A percentile compares a stretch with the other conserved stretches of the same genome.
Evolutionary conservation across 2,888 invertebrate species (phyloP).

Genomic region (Hirtodrosophila alboralis): DNA sequence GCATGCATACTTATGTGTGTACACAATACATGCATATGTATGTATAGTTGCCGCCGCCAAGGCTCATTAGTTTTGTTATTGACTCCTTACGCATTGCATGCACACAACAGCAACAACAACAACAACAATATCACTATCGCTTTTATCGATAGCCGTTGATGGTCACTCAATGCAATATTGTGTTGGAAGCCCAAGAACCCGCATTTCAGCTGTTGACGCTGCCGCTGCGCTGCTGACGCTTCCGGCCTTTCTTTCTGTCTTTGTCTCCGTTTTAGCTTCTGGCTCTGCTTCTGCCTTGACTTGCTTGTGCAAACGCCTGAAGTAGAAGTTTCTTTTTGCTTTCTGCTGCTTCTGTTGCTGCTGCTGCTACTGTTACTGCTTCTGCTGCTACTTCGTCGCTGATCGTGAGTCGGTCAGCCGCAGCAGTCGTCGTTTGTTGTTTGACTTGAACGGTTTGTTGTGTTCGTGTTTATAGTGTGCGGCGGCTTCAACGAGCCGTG

Average conservation of each 20-base stretch:
- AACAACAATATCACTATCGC: constrained; percentile 63
- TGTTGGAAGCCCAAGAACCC: constrained; percentile 50
- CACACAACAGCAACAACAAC: constrained; percentile 18
- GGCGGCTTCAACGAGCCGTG: constrained; percentile 28
- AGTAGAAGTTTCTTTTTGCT: constrained; percentile 60
- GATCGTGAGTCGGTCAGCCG: constrained; percentile 49
- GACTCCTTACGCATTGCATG: constrained; percentile 61
- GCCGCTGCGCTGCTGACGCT: constrained; percentile 28
- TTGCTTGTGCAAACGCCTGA: constrained; percentile 33
- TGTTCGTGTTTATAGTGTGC: constrained; percentile 19
- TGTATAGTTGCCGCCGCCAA: constrained; percentile 59
- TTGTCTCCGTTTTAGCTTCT: constrained; percentile 5
- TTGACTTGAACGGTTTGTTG: constrained; percentile 73
- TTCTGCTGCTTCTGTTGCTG: constrained; percentile 26
- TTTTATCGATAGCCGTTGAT: constrained; percentile 72
- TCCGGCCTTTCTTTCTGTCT: constrained; percentile 37
- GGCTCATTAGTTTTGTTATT: constrained; percentile 78
- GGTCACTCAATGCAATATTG: constrained; percentile 62
- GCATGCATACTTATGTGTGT: constrained; percentile 13
- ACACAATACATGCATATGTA: constrained; percentile 2
- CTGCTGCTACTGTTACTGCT: constrained; percentile 34
- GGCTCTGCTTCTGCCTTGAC: constrained; percentile 28
- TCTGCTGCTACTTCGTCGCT: constrained; percentile 35
- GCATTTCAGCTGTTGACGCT: constrained; percentile 70
- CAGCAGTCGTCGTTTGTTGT: constrained; percentile 69